Base-by-base conservation (phyloP, 53 echinoderm and acorn worm species). In the Luidia sarsii region DNA sequence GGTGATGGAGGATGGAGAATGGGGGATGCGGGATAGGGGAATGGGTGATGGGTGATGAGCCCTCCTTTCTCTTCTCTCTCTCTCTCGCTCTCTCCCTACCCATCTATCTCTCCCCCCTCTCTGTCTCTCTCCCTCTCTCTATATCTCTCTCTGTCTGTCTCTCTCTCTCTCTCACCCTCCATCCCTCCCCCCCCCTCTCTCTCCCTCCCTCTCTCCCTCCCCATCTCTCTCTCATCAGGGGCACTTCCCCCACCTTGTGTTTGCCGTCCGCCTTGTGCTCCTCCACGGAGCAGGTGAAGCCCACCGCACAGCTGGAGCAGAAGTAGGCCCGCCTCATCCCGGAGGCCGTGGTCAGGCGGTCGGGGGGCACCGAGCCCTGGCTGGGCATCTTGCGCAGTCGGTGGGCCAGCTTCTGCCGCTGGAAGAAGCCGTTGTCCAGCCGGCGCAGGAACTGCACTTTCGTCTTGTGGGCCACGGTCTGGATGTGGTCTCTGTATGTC, bases 261-360 rank as follows among this genome's bases (percentile, higher is more conserved):
- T 22, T 36, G 3, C 0, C 1, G 4, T 24, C 21, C 29, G 9
- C 14, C 2, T 13, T 67, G 67, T 67, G 67, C 27, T 67, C 67
- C 27, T 67, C 43, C 23, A 27, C 15, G 2, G 46, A 45, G 67
- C 43, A 41, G 14, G 67, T 41, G 46, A 24, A 67, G 46, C 27
- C 43, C 1, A 4, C 25, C 20, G 7, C 9, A 24, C 67, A 67
- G 6, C 5, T 1, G 25, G 23, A 21, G 46, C 67, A 67, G 67
- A 67, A 67, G 27, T 67, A 67, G 28, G 43, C 67, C 16, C 45
- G 22, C n/a, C 63, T 63, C 63, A 8, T 5, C 22, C 11, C 45
- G 2, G 0, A 1, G 0, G 24, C 27, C 3, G n/a, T n/a, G 43
- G 7, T 67, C 18, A 67, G 41, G 27, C 43, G 45, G 10, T 41